Percentiles rank a stretch among this genome's conserved stretches.
Evolutionary conservation across 2,113 vertebrate genomes (phyloP).

Genomic region (Zosterops japonicus): DNA sequence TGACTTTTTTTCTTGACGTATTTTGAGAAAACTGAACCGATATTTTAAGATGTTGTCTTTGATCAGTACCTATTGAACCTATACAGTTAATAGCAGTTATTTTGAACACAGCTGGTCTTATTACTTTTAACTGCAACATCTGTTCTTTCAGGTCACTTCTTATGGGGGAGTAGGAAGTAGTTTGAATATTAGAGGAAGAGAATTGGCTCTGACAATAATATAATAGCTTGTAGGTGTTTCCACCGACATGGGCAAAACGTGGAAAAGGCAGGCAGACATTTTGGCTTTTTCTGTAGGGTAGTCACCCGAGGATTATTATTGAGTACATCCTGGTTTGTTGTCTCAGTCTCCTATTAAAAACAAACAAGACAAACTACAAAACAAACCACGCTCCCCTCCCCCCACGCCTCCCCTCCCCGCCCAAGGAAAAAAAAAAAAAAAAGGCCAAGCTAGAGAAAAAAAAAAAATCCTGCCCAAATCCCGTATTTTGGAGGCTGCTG

Average conservation of each 20-base stretch:
- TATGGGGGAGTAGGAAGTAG: not conserved
- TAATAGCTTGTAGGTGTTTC: not conserved
- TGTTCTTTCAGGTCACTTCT: not conserved
- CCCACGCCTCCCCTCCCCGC: accelerated
- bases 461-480: not conserved
- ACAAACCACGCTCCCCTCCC: not conserved
- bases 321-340: not conserved
- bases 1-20: not conserved
- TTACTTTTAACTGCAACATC: not conserved
- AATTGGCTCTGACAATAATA: not conserved
- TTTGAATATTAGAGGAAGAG: not conserved
- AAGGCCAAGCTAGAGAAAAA: not conserved
- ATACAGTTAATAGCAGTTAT: not conserved
- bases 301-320: too few species aligned
- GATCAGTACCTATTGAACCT: not conserved
- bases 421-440: too few species aligned
- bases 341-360: not conserved
- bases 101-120: not conserved
- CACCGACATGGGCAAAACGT: accelerated
- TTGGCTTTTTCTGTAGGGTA: not conserved
- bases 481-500: not conserved
- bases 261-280: not conserved
- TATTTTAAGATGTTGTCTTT: not conserved
- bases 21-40: not conserved
- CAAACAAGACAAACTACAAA: not conserved